These are phyloP conservation scores for Sinocyclocheilus anophthalmus DNA, from an alignment of 2,113 vertebrate genomes.

Conservation along the genomic window DNA sequence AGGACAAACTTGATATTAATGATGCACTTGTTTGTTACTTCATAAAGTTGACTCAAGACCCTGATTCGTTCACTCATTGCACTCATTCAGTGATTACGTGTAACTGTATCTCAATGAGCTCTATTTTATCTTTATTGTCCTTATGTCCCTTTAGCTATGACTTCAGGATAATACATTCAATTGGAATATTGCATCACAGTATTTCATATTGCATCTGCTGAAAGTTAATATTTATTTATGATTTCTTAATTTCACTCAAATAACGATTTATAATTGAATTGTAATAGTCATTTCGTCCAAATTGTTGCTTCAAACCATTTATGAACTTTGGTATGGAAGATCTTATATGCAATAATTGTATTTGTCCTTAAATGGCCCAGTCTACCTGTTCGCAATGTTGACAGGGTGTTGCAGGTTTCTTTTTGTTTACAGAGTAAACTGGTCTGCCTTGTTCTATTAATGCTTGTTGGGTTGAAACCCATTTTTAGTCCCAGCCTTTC, in stretches of 20 bases:
- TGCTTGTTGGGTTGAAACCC: constrained; percentile 54
- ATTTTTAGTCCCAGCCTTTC: not conserved
- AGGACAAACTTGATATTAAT: constrained; percentile 4
- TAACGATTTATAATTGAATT: not conserved
- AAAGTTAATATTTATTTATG: constrained; percentile 10
- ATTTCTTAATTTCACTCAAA: not conserved
- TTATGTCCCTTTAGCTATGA: not conserved
- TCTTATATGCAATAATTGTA: not conserved
- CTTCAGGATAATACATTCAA: not conserved
- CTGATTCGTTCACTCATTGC: not conserved
- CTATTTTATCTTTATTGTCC: constrained; percentile 10
- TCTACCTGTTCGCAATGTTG: not conserved
- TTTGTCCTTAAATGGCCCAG: not conserved
- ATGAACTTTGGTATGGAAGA: not conserved
- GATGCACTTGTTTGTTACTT: not conserved
- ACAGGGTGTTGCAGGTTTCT: not conserved
- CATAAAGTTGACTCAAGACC: not conserved
- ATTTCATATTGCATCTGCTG: not conserved
- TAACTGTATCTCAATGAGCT: constrained; percentile 11
- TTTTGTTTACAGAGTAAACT: constrained; percentile 58
- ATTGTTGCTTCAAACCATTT: not conserved
- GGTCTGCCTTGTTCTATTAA: constrained; percentile 72
- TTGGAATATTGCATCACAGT: not conserved
- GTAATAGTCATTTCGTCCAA: not conserved
- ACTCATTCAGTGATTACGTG: constrained; percentile 34